phyloP scores from a whole-genome alignment of 2,888 invertebrate genomes.

The Poecilobothrus nobilitatus region DNA sequence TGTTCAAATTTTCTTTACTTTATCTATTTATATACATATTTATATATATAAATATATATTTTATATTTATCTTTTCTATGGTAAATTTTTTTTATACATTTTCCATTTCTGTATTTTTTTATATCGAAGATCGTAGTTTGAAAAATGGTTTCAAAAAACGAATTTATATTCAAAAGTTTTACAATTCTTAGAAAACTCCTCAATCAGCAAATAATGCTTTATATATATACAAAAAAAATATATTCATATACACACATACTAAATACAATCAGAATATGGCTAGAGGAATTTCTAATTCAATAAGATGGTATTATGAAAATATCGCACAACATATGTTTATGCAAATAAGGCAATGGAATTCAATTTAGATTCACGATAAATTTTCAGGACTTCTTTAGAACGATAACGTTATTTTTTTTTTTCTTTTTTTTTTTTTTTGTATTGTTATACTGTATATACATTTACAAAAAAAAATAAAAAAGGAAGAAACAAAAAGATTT shows the following conservation, averaged over 20 bases:
- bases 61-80: background rate
- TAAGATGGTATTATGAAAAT: conserved; percentile 6
- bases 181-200: conserved; percentile 6
- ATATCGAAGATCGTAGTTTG: background rate
- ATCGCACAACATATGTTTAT: conserved; percentile 6
- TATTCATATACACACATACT: background rate
- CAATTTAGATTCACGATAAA: conserved; percentile 6
- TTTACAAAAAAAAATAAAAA: too few species aligned
- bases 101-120: background rate
- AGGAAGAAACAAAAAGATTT: background rate
- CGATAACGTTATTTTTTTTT: background rate
- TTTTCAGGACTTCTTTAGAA: conserved; percentile 1
- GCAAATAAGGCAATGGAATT: conserved; percentile 6
- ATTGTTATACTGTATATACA: background rate
- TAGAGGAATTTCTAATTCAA: background rate
- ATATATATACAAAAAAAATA: background rate
- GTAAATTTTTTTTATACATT: too few species aligned
- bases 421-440: background rate
- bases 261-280: background rate
- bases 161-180: conserved; percentile 4
- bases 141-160: background rate
- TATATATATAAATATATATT: background rate
- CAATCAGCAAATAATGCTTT: background rate
- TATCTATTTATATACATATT: background rate
- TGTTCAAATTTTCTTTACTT: background rate